These are phyloP conservation scores for Lathamus discolor DNA, from an alignment of 2,113 vertebrate species.

Conservation along the genomic window DNA sequence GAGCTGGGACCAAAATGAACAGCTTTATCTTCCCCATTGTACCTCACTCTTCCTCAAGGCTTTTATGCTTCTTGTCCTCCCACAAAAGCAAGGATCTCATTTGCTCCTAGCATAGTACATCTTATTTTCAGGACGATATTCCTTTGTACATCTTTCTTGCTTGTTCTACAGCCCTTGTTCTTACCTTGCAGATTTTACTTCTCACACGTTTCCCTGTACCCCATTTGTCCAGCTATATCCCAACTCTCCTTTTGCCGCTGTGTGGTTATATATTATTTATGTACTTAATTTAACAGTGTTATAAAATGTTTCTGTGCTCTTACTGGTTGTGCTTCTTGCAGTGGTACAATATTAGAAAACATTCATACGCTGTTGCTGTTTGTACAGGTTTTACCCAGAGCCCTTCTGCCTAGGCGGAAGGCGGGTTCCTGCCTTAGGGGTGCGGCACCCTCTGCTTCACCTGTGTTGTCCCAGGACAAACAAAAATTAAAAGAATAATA, in stretches of 20 bases:
- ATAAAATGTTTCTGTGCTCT: not conserved
- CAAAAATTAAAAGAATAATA: accelerated
- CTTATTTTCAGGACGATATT: not conserved
- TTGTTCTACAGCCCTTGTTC: not conserved
- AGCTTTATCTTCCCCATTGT: not conserved
- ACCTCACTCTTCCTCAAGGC: not conserved
- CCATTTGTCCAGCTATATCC: accelerated
- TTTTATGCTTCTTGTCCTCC: not conserved
- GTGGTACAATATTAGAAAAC: not conserved
- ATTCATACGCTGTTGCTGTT: not conserved
- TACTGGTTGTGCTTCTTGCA: not conserved
- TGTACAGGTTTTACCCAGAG: not conserved
- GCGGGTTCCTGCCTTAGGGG: not conserved
- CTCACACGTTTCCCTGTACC: accelerated
- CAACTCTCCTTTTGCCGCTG: not conserved
- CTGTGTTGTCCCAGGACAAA: not conserved
- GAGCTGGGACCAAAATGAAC: not conserved
- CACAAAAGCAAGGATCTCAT: not conserved
- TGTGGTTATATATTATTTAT: not conserved
- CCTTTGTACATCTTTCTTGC: not conserved
- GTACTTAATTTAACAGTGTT: not conserved
- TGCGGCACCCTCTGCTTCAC: not conserved
- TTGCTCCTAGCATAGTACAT: not conserved
- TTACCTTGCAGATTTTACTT: not conserved
- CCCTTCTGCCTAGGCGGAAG: not conserved